Evolutionary conservation across 2,888 invertebrate species (phyloP), one percentile per base, ranked within the genome.

Genomic region (Volucella zonaria): DNA sequence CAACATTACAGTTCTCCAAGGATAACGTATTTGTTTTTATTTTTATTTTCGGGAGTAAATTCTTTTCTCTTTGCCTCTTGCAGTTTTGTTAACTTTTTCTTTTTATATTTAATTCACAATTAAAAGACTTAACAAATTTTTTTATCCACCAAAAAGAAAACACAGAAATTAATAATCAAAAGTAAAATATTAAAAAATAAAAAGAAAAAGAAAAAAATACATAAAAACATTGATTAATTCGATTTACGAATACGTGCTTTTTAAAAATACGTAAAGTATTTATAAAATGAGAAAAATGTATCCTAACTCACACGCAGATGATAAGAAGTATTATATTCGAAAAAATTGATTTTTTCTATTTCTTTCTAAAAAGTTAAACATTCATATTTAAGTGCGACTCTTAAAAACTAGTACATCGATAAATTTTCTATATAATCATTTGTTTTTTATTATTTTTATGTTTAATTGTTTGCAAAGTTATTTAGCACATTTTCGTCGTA

Each of bases 401-500:
- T 66, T 75, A 75, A 15, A 52, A 56, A 58, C 49, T 70, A 70
- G 40, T n/a, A 79, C 79, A 79, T 75, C 54, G 31, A 75, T 58
- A 73, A 74, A 73, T 51, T 54, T 51, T 68, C 66, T 70, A 3
- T 51, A 52, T 47, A 15, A 47, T 56, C 31, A 12, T 68, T 4
- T 45, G 56, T 40, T 49, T 62, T 59, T 67, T 61, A 10, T 47
- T 38, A 10, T 45, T 67, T 61, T 49, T 14, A 64, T 9, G 11
- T 62, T 43, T 12, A 18, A 23, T 15, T 40, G 38, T 56, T 8
- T 56, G 31, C 31, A 56, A 54, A 51, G 12, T 42, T 40, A 71
- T 82, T 82, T 82, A 82, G 79, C 82, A 82, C 79, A 79, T 68
- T 67, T 62, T 76, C 62, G 67, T 82, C 51, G 67, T 73, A 43